Evolutionary conservation across 2,797 vertebrate species (phyloP).

Genomic region (Natrix natrix): DNA sequence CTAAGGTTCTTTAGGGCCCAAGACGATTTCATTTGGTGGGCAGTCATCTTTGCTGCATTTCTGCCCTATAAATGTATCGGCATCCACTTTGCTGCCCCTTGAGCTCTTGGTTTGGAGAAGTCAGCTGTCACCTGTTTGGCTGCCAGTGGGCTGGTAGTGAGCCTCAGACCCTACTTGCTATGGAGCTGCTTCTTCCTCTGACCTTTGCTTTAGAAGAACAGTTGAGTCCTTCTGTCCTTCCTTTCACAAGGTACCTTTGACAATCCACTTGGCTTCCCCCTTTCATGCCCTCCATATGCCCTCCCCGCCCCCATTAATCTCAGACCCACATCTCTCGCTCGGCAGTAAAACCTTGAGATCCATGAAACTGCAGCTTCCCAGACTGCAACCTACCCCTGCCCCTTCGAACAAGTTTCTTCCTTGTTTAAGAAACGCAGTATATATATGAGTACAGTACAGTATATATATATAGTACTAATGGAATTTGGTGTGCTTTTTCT

Average conservation of each 20-base stretch:
- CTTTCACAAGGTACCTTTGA: background rate
- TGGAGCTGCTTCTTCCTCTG: background rate
- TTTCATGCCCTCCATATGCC: background rate
- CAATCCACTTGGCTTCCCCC: background rate
- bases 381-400: conserved; percentile 54
- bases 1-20: background rate
- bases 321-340: conserved; percentile 26
- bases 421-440: conserved; percentile 73
- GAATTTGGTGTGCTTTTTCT: conserved; percentile 88
- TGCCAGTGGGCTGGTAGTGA: background rate
- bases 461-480: conserved; percentile 83
- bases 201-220: background rate
- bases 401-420: conserved; percentile 73
- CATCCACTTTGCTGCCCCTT: background rate
- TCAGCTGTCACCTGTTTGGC: background rate
- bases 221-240: background rate
- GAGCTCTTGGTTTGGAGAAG: background rate
- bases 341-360: conserved; percentile 62
- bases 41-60: background rate
- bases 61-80: background rate
- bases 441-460: conserved; percentile 76
- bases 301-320: conserved; percentile 27
- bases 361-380: conserved; percentile 40
- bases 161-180: background rate
- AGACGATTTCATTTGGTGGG: background rate